Evolutionary conservation across 2,797 vertebrate genomes (phyloP), one percentile per base, ranked within the genome.

Genomic region (Prunella strophiata): DNA sequence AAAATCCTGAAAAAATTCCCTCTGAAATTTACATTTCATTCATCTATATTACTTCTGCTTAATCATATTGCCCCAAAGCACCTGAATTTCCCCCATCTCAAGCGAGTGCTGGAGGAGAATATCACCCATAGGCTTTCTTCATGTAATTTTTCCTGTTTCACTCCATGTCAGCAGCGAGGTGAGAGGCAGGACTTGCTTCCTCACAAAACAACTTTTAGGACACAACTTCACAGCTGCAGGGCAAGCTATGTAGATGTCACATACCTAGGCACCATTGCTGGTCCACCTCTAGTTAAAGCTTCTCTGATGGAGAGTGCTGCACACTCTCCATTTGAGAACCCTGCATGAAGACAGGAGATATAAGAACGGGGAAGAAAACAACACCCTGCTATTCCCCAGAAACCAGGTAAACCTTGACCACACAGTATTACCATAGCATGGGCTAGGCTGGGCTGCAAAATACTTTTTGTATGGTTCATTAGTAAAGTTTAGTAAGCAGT

Each of bases 21-120:
- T 85, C 82, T 72, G 93, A 88, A 85, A 79, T 93, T 97, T 82
- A 27, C 18, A 51, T 96, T 96, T 95, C 48, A 38, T 97, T 93
- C 85, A 62, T 15, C 36, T 87, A 59, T 62, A 91, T 89, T 91
- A 87, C 34, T 57, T 38, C 54, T 92, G 52, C 51, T 95, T 81
- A 95, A 87, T 73, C 36, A 21, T 59, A 67, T 32, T 82, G 21
- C 19, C 17, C 15, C 34, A 79, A 72, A 90, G 21, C 21, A 79
- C 55, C 48, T 65, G 76, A 81, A 29, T 13, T 77, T 5, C 13
- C 7, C 8, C 66, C 20, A 18, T 54, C 43, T 57, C 51, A 78
- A 29, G 16, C 0, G 2, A 58, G 10, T 5, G 38, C 29, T 88
- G 36, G 15, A 80, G 42, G 7, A 71, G 4, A 50, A 13, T 36